Percentiles rank a stretch among this genome's conserved stretches.
Evolutionary conservation across 2,888 invertebrate species (phyloP).

Genomic region (Drosophila anomelani): DNA sequence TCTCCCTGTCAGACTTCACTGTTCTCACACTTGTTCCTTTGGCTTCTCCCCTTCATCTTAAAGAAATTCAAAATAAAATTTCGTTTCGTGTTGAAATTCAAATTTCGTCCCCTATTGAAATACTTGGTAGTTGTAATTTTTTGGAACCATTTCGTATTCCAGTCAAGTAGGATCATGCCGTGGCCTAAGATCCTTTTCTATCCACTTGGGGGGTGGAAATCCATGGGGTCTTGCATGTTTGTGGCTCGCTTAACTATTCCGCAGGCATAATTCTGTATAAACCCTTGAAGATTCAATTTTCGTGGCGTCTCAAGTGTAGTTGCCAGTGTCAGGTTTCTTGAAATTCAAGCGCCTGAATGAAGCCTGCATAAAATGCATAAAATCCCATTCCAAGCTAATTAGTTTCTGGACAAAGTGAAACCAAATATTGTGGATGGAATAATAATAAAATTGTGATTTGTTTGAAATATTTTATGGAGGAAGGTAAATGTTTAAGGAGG

Average conservation of each 20-base stretch:
- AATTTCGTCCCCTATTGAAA: conserved; percentile 34
- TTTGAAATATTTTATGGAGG: background rate
- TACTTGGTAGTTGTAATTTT: conserved; percentile 31
- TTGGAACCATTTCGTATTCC: conserved; percentile 20
- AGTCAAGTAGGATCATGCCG: background rate
- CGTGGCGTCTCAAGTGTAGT: conserved; percentile 32
- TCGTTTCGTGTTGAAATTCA: conserved; percentile 32
- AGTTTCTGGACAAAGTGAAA: conserved; percentile 10
- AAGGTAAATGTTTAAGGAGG: too few relatives aligned
- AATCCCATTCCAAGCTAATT: conserved; percentile 21
- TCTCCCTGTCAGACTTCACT: background rate
- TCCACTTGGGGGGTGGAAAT: conserved; percentile 21
- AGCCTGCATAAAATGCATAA: conserved; percentile 29
- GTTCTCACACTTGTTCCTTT: conserved; percentile 26
- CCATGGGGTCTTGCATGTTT: background rate
- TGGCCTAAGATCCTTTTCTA: conserved; percentile 7
- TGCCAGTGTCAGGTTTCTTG: conserved; percentile 33
- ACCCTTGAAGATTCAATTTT: conserved; percentile 21
- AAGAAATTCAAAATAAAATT: conserved; percentile 14
- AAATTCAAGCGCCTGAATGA: conserved; percentile 43
- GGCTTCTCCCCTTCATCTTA: background rate
- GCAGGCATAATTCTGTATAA: conserved; percentile 33
- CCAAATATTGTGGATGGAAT: conserved; percentile 7
- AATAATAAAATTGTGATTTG: conserved; percentile 6
- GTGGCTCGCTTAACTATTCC: conserved; percentile 37